Base-by-base conservation (phyloP, 1,140 invertebrate species). In the Tribolium madens region DNA sequence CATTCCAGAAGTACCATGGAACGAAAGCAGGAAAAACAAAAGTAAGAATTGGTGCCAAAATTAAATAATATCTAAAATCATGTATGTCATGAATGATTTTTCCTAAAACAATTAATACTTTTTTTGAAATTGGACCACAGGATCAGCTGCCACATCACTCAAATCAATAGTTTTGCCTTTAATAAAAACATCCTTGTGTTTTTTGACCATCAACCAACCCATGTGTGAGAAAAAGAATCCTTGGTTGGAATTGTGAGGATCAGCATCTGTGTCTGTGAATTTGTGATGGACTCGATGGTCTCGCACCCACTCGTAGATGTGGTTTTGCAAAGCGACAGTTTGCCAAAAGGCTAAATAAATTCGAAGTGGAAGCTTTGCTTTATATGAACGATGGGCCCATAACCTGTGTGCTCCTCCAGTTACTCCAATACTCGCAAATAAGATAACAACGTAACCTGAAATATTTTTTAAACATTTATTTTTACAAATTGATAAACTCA, bases 211-310 rank as follows among this genome's bases (percentile, higher is more conserved):
- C 46, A 99, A 87, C 97, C 97, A 99, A 5, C 97, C 97, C 70
- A 98, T 90, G 83, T 99, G 97, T 0, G 97, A 90, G 86, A 98
- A 99, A 89, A 99, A 99, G 87, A 99, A 98, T 1, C 97, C 97
- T 7, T 97, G 89, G 2, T 90, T 96, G 1, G 96, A 95, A 86
- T 98, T 98, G 83, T 99, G 97, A 0, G 97, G 97, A 87, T 99
- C 97, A 3, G 97, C 97, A 86, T 98, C 91, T 0, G 97, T 98
- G 86, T 99, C 97, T 2, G 93, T 95, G 87, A 93, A 98, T 85
- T 98, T 98, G 88, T 99, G 97, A 85, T 99, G 97, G 76, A 98
- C 94, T 79, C 97, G 90, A 87, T 99, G 97, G 86, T 98, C 97
- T 73, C 97, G 89, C 0, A 93, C 90, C 97, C 97, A 99, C 84